Evolutionary conservation across 2,113 vertebrate species (phyloP).

Genomic region (Cyrtonyx montezumae): DNA sequence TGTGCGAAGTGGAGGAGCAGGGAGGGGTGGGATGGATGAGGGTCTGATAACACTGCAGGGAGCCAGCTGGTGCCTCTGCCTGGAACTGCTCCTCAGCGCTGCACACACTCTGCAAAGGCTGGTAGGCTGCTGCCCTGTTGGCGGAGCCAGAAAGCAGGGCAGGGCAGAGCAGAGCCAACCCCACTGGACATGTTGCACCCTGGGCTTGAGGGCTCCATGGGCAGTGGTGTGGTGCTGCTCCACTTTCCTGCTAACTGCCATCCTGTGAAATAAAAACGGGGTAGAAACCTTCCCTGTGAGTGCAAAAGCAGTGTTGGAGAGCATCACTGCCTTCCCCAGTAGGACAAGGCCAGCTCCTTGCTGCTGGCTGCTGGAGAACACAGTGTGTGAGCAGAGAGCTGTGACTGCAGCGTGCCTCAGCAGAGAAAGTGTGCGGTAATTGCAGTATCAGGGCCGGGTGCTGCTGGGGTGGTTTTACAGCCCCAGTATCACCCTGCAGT

Average conservation of each 20-base stretch:
- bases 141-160: neutral
- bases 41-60: rapidly evolving
- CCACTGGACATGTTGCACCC: neutral
- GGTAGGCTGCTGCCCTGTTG: neutral
- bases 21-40: neutral
- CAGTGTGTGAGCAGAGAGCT: neutral
- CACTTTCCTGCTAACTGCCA: neutral
- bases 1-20: rapidly evolving
- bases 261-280: neutral
- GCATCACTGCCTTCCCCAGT: neutral
- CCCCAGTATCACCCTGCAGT: neutral
- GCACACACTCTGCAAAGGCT: rapidly evolving
- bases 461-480: neutral
- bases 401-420: neutral
- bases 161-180: neutral
- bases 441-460: neutral
- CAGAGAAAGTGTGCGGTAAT: neutral
- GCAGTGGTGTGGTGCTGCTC: rapidly evolving
- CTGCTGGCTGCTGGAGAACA: neutral
- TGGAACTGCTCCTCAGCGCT: neutral
- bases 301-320: neutral
- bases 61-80: neutral
- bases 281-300: neutral
- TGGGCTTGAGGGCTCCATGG: rapidly evolving
- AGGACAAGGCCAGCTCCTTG: neutral